Conservation (phyloP, 2,797 vertebrate species). For the Mus minutoides region DNA sequence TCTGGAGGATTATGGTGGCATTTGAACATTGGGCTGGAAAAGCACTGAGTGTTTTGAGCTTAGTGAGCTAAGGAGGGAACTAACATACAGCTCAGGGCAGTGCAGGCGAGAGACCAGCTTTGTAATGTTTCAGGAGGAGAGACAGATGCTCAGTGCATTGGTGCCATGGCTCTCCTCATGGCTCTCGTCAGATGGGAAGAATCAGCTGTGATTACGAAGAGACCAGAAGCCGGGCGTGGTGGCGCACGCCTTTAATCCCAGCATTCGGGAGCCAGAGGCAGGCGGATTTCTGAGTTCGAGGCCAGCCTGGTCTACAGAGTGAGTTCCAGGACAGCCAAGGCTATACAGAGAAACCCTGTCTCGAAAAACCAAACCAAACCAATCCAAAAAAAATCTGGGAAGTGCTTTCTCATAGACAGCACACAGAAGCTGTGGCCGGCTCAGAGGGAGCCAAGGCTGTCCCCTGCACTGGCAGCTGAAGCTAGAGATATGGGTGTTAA, state of each 20-base stretch:
- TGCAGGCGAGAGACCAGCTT: neutral
- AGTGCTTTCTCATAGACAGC: neutral
- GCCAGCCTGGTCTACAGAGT: too few relatives aligned
- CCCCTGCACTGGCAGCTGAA: neutral
- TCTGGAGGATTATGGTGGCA: neutral
- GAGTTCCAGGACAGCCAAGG: too few relatives aligned
- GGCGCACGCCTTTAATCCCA: too few relatives aligned
- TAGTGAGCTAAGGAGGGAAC: neutral
- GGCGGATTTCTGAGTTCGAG: too few relatives aligned
- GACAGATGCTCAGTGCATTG: neutral
- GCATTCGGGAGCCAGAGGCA: too few relatives aligned
- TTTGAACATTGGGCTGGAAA: neutral
- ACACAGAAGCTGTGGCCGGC: neutral
- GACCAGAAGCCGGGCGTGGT: neutral
- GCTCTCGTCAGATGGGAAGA: neutral
- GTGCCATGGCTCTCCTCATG: neutral
- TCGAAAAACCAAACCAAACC: too few relatives aligned
- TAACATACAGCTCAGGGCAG: neutral
- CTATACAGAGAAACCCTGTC: too few relatives aligned
- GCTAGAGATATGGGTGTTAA: neutral
- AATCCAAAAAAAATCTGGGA: too few relatives aligned
- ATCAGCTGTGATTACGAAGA: neutral
- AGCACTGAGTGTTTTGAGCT: neutral
- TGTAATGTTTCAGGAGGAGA: neutral
- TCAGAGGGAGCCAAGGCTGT: neutral